phyloP scores from a whole-genome alignment of 2,797 vertebrate genomes.

The Botia kubotai region DNA sequence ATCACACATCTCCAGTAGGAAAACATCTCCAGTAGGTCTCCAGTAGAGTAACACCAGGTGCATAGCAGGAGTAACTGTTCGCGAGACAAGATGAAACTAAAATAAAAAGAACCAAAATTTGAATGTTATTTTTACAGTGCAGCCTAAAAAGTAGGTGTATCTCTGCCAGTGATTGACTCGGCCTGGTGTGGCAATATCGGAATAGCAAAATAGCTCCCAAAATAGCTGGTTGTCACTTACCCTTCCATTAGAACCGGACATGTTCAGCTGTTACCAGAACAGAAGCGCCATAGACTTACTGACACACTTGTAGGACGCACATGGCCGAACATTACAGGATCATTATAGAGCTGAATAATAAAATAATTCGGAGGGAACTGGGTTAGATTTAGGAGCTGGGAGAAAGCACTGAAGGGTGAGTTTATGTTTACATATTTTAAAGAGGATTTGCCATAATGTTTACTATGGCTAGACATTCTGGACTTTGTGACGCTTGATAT shows the following conservation, averaged over 20 bases:
- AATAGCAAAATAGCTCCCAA: slow-evolving; percentile 68
- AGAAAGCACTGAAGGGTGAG: slow-evolving; percentile 37
- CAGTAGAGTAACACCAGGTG: slow-evolving; percentile 38
- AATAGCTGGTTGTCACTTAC: slow-evolving; percentile 79
- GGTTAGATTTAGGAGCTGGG: slow-evolving; percentile 12
- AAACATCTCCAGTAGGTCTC: slow-evolving; percentile 16
- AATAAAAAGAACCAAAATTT: slow-evolving; percentile 25
- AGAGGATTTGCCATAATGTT: slow-evolving; percentile 11
- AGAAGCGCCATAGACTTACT: slow-evolving; percentile 63
- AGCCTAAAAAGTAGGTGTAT: slow-evolving; percentile 44
- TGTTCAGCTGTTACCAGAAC: slow-evolving; percentile 82
- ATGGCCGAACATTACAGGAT: slow-evolving; percentile 8
- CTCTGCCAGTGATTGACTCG: slow-evolving; percentile 77
- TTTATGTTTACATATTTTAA: slow-evolving; percentile 18
- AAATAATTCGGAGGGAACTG: slow-evolving; percentile 1
- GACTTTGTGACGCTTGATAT: background rate
- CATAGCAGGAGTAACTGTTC: slow-evolving; percentile 35
- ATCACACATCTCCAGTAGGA: background rate
- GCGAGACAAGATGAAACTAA: slow-evolving; percentile 19
- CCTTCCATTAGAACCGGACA: slow-evolving; percentile 71
- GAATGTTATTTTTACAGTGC: background rate
- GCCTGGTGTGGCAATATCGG: slow-evolving; percentile 70
- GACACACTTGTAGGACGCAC: slow-evolving; percentile 58
- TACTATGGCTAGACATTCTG: slow-evolving; percentile 1
- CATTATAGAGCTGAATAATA: slow-evolving; percentile 10